Base-by-base conservation (phyloP, 2,113 vertebrate species). In the Procavia capensis region DNA sequence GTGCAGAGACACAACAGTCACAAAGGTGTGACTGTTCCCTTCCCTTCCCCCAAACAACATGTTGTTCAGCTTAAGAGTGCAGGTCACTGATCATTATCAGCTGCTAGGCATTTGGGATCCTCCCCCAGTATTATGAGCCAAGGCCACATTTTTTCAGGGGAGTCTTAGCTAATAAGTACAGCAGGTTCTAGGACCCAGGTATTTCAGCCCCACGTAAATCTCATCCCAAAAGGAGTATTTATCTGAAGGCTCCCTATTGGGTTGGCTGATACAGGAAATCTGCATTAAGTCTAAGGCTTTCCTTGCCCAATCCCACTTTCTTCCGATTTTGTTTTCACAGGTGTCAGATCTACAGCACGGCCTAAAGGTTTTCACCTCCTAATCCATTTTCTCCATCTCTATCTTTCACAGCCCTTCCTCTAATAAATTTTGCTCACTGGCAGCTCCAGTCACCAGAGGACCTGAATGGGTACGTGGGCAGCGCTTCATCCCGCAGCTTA, bases 31-130 rank as follows among this genome's bases (percentile, higher is more conserved):
- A 1, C n/a, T 0, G 2, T 10, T 31, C 86, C 57, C 34, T 43
- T 64, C 20, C 31, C 63, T 64, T 92, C 76, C 81, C 72, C 80
- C 63, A 80, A 61, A 39, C 17, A 68, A 80, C 1, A 4, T 20
- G 54, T 14, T 17, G 11, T 13, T n/a, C 17, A 3, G 3, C 27
- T 34, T 31, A 79, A 24, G 24, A 70, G 20, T 29, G 10, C 27
- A 5, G 19, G 22, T 13, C 47, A 43, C 10, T 16, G 22, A 25
- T 5, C 74, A 70, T 9, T 34, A 25, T 34, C 59, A 61, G 59
- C 24, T 11, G 0, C 34, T 27, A 41, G n/a, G 16, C n/a, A 41
- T 5, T 45, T 0, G 1, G 72, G 25, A 25, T 50, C 17, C 39
- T n/a, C 20, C 61, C 61, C 22, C 5, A 2, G 25, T 10, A 14